Evolutionary conservation across 2,797 vertebrate species (phyloP), one percentile per base, ranked within the genome.

Genomic region (Mus minutoides): DNA sequence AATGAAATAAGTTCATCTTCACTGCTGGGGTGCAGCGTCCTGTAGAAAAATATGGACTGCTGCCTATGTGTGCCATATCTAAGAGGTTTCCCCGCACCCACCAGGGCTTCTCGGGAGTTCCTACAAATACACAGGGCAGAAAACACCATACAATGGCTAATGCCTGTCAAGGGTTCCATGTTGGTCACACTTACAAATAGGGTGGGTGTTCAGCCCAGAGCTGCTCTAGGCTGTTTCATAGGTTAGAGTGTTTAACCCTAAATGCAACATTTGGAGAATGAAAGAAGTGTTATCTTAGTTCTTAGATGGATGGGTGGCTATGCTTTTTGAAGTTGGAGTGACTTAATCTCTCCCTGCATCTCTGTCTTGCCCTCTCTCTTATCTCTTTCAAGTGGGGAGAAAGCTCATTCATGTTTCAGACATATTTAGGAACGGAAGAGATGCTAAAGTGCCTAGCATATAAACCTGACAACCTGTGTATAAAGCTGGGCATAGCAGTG

Each of bases 21-120:
- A 0, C 4, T 14, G 2, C 4, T 54, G 17, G 9, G 5, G 31
- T 13, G 17, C 7, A 1, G 9, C 17, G 0, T 9, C 34, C 22
- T 60, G 34, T 2, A 49, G 12, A 34, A 5, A 16, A 37, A 29
- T 3, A 2, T 0, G 1, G 17, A 60, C 2, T 54, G 0, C 1
- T 43, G 49, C 46, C 62, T 19, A 1, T 1, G 0, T 0, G 43
- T 2, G n/a, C 11, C 0, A 0, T 1, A 0, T 24, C 43, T 26
- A 17, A 6, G 26, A 40, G 0, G 24, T 0, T 0, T 69, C 3
- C 0, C 34, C 0, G 2, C 16, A 7, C 11, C n/a, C 19, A 6
- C 9, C 0, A 11, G 3, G 17, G 10, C 17, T 46, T 82, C 64
- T 26, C 4, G 2, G 19, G 1, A 22, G 40, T 52, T 37, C 31